Percentiles rank a stretch among this genome's conserved stretches.
Evolutionary conservation across 2,113 vertebrate species (phyloP).

Genomic region (Anarhynchus alexandrinus): DNA sequence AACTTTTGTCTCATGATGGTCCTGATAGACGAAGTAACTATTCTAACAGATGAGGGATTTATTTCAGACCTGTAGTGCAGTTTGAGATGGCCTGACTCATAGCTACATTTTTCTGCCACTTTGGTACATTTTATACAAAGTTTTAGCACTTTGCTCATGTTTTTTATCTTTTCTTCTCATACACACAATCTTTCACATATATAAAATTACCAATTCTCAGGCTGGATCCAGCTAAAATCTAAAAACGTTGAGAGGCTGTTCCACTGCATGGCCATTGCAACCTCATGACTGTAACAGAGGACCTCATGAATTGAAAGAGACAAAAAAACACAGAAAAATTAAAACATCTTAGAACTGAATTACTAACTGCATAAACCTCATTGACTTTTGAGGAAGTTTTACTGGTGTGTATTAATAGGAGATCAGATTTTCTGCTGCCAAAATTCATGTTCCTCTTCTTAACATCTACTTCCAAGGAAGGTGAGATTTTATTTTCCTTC

Average conservation of each 20-base stretch:
- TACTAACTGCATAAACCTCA: not conserved
- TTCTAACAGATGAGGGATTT: not conserved
- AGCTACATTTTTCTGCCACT: not conserved
- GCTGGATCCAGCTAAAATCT: not conserved
- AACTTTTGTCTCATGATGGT: not conserved
- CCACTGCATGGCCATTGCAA: not conserved
- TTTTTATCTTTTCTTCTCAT: not conserved
- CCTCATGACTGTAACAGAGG: not conserved
- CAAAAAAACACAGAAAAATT: not conserved
- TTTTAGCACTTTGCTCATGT: fast-evolving
- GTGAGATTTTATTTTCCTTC: not conserved
- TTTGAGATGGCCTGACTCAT: not conserved
- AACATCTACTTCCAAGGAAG: not conserved
- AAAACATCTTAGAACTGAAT: not conserved
- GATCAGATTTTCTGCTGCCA: not conserved
- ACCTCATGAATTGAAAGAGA: not conserved
- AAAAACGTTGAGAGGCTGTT: not conserved
- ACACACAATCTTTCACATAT: not conserved
- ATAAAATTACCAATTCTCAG: not conserved
- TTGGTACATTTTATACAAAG: not conserved
- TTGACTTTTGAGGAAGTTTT: not conserved
- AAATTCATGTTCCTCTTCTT: not conserved
- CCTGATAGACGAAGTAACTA: not conserved
- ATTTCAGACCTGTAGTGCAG: not conserved
- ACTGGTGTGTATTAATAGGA: not conserved